Conservation (phyloP, 1,140 invertebrate species). For the Bilobella aurantiaca region DNA sequence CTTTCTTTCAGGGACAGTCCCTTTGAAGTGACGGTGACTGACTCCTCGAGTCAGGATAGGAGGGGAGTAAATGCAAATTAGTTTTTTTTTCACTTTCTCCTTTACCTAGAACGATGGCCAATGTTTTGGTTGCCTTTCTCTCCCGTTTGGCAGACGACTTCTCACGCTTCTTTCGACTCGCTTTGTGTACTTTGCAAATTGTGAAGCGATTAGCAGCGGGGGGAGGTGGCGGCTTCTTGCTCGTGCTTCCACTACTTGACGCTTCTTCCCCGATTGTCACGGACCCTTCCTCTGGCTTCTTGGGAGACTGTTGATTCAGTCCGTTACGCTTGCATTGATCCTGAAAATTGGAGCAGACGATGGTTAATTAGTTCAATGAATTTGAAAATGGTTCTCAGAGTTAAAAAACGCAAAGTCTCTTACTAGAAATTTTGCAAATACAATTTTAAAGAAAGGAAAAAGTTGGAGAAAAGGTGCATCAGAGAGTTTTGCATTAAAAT, state of each 20-base stretch:
- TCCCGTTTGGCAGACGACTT: constrained; percentile 92
- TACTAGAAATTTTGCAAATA: too few species aligned
- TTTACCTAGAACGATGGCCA: constrained; percentile 94
- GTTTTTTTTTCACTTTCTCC: constrained; percentile 41
- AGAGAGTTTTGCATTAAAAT: neutral
- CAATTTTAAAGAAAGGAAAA: neutral
- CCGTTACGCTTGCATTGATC: constrained; percentile 32
- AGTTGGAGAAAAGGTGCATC: neutral
- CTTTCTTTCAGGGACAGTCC: too few species aligned
- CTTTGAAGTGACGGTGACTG: too few species aligned
- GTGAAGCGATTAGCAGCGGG: constrained; percentile 61
- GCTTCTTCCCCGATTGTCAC: constrained; percentile 40
- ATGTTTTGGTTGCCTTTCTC: constrained; percentile 96
- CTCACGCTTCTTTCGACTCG: constrained; percentile 85
- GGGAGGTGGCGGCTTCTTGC: constrained; percentile 34
- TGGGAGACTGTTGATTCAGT: constrained; percentile 34
- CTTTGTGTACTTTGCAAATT: constrained; percentile 85
- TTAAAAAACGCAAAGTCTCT: too few species aligned
- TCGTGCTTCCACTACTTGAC: constrained; percentile 46
- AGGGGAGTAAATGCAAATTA: neutral
- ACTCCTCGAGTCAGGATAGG: too few species aligned
- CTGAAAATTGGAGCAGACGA: too few species aligned
- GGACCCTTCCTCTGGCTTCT: constrained; percentile 39
- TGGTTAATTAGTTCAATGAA: too few species aligned
- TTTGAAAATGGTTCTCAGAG: too few species aligned